Evolutionary conservation across 2,113 vertebrate species (phyloP), one percentile per base, ranked within the genome.

Genomic region (Actenoides hombroni): DNA sequence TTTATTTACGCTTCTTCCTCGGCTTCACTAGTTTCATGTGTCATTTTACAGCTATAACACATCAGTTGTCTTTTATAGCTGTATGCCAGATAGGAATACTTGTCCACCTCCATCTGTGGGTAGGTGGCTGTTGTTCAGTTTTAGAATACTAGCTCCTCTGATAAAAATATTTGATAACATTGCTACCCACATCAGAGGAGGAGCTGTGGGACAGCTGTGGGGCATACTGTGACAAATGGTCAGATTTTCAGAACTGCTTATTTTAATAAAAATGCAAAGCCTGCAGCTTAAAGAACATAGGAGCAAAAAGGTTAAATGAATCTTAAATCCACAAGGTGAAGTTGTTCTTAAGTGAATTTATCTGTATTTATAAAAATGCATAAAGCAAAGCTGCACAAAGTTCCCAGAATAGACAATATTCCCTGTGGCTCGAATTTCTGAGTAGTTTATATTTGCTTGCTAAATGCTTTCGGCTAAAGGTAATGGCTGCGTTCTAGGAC

Each of bases 1-100:
- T 90, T 92, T 96, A 88, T 88, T 82, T 89, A 56, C 35, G 75
- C 20, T 37, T 94, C 65, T 90, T 86, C 74, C 76, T 93, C 65
- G 69, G 25, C 48, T 88, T 95, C 69, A 68, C 51, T 93, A 68
- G 79, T 94, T 93, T 89, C 61, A 21, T 88, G 61, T 81, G 61
- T 61, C 46, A 16, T 92, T 94, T 92, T 80, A 68, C 57, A 88
- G 25, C 69, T 93, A 9, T 84, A 83, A 85, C 67, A 37, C 3
- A 3, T 59, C 16, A 73, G 93, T 64, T 91, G 51, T 65, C 51
- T 76, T 96, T 94, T 94, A 73, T 40, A 83, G 48, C 67, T 88
- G 16, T 44, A 85, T 71, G 69, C 68, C 92, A 61, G 48, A 64
- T 44, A 76, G 59, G 51, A 94, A 81, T 80, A 37, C 16, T 69